A percentile compares a stretch with the other conserved stretches of the same genome.
Conservation (phyloP, 2,888 invertebrate species). For the Melieria crassipennis region DNA sequence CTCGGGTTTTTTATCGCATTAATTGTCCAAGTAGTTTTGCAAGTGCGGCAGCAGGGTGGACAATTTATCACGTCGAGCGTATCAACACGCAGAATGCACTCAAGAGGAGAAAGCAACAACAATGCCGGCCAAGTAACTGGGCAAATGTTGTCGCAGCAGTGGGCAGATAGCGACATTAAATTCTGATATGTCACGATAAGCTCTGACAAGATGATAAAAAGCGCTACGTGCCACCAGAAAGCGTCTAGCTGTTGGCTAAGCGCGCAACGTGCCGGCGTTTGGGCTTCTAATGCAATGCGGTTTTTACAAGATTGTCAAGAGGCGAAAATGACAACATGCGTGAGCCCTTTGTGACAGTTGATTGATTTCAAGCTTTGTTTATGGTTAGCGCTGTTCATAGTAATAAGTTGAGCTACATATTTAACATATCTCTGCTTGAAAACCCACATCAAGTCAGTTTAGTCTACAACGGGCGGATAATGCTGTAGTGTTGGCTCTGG, state of each 20-base stretch:
- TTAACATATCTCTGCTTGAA: too few relatives aligned
- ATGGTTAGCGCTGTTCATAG: too few relatives aligned
- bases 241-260: neutral
- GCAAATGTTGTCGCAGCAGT: neutral
- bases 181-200: slow-evolving; percentile 27
- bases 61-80: slow-evolving; percentile 13
- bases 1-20: too few relatives aligned
- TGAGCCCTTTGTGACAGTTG: too few relatives aligned
- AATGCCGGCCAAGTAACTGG: neutral
- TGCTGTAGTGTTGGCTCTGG: too few relatives aligned
- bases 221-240: slow-evolving; percentile 10
- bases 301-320: too few relatives aligned
- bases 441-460: too few relatives aligned
- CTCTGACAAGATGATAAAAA: slow-evolving; percentile 21
- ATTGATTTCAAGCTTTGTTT: too few relatives aligned
- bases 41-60: neutral
- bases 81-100: slow-evolving; percentile 2
- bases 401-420: too few relatives aligned
- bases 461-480: too few relatives aligned
- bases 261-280: neutral
- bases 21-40: neutral
- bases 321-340: too few relatives aligned
- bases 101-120: neutral
- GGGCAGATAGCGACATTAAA: slow-evolving; percentile 26
- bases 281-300: neutral